phyloP scores from a whole-genome alignment of 2,888 invertebrate genomes.

The Clanis bilineata region DNA sequence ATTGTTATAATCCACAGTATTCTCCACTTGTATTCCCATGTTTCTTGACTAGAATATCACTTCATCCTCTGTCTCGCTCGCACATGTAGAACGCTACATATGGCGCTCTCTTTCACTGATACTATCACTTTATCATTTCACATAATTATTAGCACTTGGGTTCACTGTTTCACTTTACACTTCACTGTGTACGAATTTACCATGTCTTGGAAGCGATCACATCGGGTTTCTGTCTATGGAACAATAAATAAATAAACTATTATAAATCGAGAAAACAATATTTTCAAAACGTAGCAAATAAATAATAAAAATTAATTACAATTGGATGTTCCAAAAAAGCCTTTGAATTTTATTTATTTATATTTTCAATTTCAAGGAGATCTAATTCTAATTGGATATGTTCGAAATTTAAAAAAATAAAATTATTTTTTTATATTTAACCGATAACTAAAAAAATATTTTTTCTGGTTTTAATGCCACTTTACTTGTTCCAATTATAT shows the following conservation, averaged over 20 bases:
- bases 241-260: background rate
- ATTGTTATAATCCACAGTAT: conserved; percentile 68
- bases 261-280: background rate
- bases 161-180: conserved; percentile 27
- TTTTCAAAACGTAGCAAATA: background rate
- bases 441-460: background rate
- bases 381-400: background rate
- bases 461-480: background rate
- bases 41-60: conserved; percentile 40
- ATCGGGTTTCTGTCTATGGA: conserved; percentile 12
- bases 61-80: conserved; percentile 39
- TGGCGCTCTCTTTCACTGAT: conserved; percentile 14
- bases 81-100: conserved; percentile 17
- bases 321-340: no score
- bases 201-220: conserved; percentile 8
- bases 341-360: no score
- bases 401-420: background rate
- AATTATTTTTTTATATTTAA: background rate
- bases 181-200: conserved; percentile 25
- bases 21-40: conserved; percentile 79
- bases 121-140: conserved; percentile 17
- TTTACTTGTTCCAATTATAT: background rate
- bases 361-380: background rate
- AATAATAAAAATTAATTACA: background rate
- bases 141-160: conserved; percentile 17